Evolutionary conservation across 2,888 invertebrate species (phyloP).

Genomic region (Napeogenes inachia): DNA sequence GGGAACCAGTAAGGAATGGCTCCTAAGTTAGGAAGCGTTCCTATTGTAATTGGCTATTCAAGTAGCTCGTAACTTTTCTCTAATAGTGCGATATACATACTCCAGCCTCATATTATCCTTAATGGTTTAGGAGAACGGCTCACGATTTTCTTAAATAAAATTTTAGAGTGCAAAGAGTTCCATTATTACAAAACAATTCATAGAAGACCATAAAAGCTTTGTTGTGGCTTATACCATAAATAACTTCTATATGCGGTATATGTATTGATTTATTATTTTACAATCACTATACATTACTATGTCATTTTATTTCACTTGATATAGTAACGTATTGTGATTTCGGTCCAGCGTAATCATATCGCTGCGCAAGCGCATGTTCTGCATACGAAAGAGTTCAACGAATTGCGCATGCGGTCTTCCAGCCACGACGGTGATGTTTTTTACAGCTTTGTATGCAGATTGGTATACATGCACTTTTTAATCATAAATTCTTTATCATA

Average conservation of each 20-base stretch:
- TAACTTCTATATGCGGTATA: no score
- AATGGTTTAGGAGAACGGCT: slow-evolving; percentile 35
- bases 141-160: slow-evolving; percentile 37
- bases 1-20: slow-evolving; percentile 40
- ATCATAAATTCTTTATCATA: no score
- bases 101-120: slow-evolving; percentile 42
- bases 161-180: slow-evolving; percentile 24
- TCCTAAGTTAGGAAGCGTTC: slow-evolving; percentile 38
- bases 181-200: background rate
- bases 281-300: no score
- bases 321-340: background rate
- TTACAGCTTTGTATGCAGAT: slow-evolving; percentile 5
- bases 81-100: slow-evolving; percentile 51
- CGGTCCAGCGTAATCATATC: slow-evolving; percentile 20
- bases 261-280: no score
- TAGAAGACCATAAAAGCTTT: background rate
- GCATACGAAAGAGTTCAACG: slow-evolving; percentile 61
- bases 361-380: slow-evolving; percentile 32
- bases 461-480: slow-evolving; percentile 4
- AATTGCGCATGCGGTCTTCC: slow-evolving; percentile 35
- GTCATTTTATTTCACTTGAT: no score
- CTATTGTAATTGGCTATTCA: slow-evolving; percentile 52
- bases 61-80: slow-evolving; percentile 50
- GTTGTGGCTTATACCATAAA: slow-evolving; percentile 2
- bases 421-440: background rate